phyloP scores from a whole-genome alignment of 2,888 invertebrate species.

The Cosmia pyralina region DNA sequence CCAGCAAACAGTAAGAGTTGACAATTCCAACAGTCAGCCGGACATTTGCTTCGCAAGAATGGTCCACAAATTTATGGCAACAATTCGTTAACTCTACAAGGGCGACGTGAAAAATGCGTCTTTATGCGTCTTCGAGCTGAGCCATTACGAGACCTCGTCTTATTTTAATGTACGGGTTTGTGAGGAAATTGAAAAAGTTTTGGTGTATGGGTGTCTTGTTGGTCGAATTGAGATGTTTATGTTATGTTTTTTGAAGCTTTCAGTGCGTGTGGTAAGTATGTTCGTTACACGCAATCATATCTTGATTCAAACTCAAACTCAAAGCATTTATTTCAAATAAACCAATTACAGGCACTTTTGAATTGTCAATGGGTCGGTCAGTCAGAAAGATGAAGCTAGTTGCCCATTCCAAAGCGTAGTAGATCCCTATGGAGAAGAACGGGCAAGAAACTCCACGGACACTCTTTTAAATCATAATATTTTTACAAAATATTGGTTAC shows the following conservation, averaged over 20 bases:
- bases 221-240: conserved; percentile 20
- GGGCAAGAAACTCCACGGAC: too few relatives aligned
- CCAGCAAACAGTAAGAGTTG: conserved; percentile 72
- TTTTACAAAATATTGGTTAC: too few relatives aligned
- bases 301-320: too few relatives aligned
- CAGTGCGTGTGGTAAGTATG: not conserved
- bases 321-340: too few relatives aligned
- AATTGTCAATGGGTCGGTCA: too few relatives aligned
- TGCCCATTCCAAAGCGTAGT: too few relatives aligned
- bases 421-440: too few relatives aligned
- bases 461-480: too few relatives aligned
- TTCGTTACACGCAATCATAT: not conserved
- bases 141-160: conserved; percentile 57
- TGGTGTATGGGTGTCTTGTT: conserved; percentile 11
- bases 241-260: not conserved
- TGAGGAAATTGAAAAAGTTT: conserved; percentile 57
- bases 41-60: conserved; percentile 84
- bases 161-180: conserved; percentile 60
- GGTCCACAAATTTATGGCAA: conserved; percentile 79
- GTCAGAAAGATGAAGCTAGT: too few relatives aligned
- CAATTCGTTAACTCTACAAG: conserved; percentile 79
- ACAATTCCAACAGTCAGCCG: conserved; percentile 72
- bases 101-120: conserved; percentile 77
- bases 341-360: too few relatives aligned
- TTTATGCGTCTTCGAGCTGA: conserved; percentile 65